Evolutionary conservation across 2,113 vertebrate genomes (phyloP), one percentile per base, ranked within the genome.

Genomic region (Crotalus horridus): DNA sequence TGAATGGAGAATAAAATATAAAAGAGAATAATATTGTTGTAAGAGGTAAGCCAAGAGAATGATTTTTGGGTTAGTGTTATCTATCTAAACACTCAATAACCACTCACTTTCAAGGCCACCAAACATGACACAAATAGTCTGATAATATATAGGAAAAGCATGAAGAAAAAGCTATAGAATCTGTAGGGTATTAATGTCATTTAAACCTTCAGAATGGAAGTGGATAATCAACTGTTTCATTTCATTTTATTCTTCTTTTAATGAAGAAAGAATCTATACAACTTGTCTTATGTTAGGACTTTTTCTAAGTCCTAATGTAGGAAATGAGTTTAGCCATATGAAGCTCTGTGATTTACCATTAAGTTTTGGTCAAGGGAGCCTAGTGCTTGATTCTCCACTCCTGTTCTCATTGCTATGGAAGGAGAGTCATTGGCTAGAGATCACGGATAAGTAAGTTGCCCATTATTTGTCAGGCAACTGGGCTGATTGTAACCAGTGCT

Each of bases 1-100:
- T 90, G 95, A 93, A 93, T 54, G 95, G 95, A 95, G 95, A 94
- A 95, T 94, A 48, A 94, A 96, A 96, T 94, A 92, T 95, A 48
- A 92, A 90, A 96, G n/a, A 53, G 92, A 95, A 13, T 54, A 94
- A 94, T 95, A 91, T 88, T 96, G 21, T 94, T 1, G 0, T 23
- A 15, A 53, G 85, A 81, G 95, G 39, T 13, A 88, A 91, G 8
- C 88, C 0, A 29, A 4, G 95, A 93, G 92, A 43, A 94, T 90
- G 61, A 94, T 0, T 0, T 51, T 20, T 39, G n/a, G n/a, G 13
- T 33, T 33, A 17, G 13, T 33, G 26, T 33, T 33, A 33, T 13
- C 64, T 74, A 33, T 74, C n/a, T 33, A 33, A 74, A 17, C n/a
- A 33, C 5, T 74, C 64, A 74, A 74, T 74, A 17, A 74, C n/a